phyloP scores from a whole-genome alignment of 2,113 vertebrate genomes.

The Hydrolagus affinis region DNA sequence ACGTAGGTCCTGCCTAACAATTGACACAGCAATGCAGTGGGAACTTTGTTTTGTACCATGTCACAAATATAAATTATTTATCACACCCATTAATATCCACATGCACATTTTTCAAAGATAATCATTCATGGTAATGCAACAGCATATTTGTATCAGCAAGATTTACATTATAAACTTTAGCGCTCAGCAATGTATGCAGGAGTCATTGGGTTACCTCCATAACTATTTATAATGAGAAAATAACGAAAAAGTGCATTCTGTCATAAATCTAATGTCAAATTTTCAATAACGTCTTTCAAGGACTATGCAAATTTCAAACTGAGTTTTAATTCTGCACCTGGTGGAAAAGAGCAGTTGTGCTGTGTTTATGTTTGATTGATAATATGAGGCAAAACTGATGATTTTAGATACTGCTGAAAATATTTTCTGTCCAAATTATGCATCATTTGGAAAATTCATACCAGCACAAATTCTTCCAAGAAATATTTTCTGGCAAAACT shows the following conservation, averaged over 20 bases:
- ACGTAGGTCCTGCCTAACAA: not conserved
- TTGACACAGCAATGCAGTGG: not conserved
- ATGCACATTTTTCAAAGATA: conserved; percentile 5
- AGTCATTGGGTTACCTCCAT: not conserved
- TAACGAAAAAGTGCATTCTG: not conserved
- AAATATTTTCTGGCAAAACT: not conserved
- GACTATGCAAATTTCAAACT: not conserved
- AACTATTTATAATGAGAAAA: not conserved
- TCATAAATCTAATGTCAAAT: conserved; percentile 13
- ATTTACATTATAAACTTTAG: not conserved
- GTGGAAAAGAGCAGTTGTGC: not conserved
- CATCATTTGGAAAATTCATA: not conserved
- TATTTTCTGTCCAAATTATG: no score
- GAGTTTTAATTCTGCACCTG: not conserved
- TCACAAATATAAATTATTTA: conserved; percentile 22
- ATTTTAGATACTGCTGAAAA: not conserved
- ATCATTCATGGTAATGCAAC: not conserved
- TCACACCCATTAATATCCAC: conserved; percentile 10
- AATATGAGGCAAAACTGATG: not conserved
- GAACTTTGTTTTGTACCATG: no score
- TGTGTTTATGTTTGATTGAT: not conserved
- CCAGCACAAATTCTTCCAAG: not conserved
- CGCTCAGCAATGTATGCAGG: no score
- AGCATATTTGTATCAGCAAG: not conserved
- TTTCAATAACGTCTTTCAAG: not conserved